These are phyloP conservation scores for Hipposideros armiger DNA, from an alignment of 2,113 vertebrate genomes.

Conservation along the genomic window DNA sequence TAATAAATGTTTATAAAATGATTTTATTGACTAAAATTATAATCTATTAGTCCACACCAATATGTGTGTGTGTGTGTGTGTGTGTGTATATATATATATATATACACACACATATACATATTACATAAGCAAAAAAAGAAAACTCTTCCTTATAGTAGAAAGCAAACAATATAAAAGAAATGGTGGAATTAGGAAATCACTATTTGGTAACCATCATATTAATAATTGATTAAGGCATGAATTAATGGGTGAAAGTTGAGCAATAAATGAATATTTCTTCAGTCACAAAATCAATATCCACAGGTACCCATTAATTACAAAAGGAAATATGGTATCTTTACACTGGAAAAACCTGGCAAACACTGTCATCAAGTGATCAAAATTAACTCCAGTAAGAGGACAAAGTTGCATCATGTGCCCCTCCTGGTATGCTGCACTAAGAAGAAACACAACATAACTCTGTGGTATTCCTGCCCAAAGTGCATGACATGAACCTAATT, in stretches of 20 bases:
- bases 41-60: background rate
- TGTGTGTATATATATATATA: no score
- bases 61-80: no score
- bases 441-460: background rate
- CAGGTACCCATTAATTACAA: background rate
- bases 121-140: background rate
- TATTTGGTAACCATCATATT: background rate
- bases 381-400: background rate
- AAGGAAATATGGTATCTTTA: conserved; percentile 7
- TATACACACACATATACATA: no score
- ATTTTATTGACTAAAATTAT: conserved; percentile 10
- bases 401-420: background rate
- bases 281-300: background rate
- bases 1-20: background rate
- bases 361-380: background rate
- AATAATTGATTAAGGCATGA: background rate
- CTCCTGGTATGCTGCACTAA: background rate
- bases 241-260: background rate
- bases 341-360: background rate
- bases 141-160: background rate
- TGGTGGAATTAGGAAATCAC: conserved; percentile 32
- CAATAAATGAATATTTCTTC: background rate
- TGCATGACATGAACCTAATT: background rate
- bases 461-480: background rate
- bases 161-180: background rate